Evolutionary conservation across 2,888 invertebrate species (phyloP), one percentile per base, ranked within the genome.

Genomic region (Drosophila neonasuta): DNA sequence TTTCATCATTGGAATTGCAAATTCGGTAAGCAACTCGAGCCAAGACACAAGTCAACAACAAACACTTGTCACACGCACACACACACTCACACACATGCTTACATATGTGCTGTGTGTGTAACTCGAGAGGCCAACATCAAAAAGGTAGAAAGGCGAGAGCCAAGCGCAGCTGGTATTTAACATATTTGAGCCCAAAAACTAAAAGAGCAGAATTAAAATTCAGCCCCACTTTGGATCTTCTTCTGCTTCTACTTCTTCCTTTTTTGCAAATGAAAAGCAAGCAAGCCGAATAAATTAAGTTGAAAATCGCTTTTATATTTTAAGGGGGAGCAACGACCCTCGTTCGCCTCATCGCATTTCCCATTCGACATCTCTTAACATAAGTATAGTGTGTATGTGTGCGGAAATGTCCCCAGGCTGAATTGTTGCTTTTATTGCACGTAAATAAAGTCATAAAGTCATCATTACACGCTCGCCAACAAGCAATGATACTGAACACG

Each of bases 361-460:
- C n/a, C 36, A 32, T 39, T 39, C 39, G 13, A 32, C 41, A 51
- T 34, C 30, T 36, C 32, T 32, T 39, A 24, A 20, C 32, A 20
- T 34, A 65, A 11, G 15, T 32, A 17, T 32, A 13, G 41, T 34
- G 42, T 30, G 60, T 55, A 15, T 39, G 15, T 17, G 29, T 13
- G 15, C 30, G 34, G 44, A 68, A 68, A 59, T 74, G 41, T 59
- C 59, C 52, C 36, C 55, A 54, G 61, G 56, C 58, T 32, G 68
- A 74, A 74, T 71, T 71, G 71, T 61, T 65, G 71, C 63, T 75
- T 76, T 84, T 81, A 81, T 77, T 84, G 84, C 79, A 81, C 81
- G 77, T 84, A 81, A 84, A 81, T 84, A 81, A 79, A 81, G 84
- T 75, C 77, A 81, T 81, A 81, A 81, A 81, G 81, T 84, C 84